These are phyloP conservation scores for Platyscapa corneri DNA, from an alignment of 1,140 invertebrate genomes.

Conservation along the genomic window DNA sequence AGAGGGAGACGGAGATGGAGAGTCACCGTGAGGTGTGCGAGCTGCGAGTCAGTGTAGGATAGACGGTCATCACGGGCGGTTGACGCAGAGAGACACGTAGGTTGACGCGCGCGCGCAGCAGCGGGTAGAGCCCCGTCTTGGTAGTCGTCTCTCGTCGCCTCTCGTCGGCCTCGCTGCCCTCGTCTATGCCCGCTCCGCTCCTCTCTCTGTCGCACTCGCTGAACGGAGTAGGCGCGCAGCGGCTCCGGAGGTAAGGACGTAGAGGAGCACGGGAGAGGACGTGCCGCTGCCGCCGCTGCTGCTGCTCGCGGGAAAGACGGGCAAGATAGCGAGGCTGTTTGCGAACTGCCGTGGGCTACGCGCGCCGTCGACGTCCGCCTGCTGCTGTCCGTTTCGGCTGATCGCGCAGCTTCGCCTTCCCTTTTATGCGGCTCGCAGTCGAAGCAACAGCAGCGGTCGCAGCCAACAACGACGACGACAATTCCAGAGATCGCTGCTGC, in stretches of 20 bases:
- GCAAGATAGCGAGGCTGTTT: slow-evolving; percentile 28
- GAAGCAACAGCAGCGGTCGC: background rate
- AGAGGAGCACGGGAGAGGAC: background rate
- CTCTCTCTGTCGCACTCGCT: background rate
- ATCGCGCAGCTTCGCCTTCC: slow-evolving; percentile 30
- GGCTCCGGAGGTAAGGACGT: background rate
- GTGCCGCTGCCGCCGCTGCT: no score
- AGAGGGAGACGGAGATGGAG: background rate
- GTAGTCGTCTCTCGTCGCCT: background rate
- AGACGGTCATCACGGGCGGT: background rate
- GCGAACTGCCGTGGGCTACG: background rate
- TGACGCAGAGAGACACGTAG: background rate
- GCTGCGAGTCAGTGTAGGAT: background rate
- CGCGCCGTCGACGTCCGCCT: slow-evolving; percentile 4
- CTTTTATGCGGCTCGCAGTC: slow-evolving; percentile 43
- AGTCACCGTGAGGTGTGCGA: background rate
- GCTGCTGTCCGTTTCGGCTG: slow-evolving; percentile 27
- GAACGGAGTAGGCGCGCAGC: no score
- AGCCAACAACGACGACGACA: slow-evolving; percentile 6
- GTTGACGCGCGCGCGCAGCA: no score
- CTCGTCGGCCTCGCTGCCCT: no score
- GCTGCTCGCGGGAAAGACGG: background rate
- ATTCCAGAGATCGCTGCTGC: slow-evolving; percentile 23
- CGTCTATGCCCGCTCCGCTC: background rate
- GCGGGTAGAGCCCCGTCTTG: background rate